Percentiles rank a stretch among this genome's conserved stretches.
Conservation (phyloP, 2,888 invertebrate genomes). For the Pachymerium ferrugineum region DNA sequence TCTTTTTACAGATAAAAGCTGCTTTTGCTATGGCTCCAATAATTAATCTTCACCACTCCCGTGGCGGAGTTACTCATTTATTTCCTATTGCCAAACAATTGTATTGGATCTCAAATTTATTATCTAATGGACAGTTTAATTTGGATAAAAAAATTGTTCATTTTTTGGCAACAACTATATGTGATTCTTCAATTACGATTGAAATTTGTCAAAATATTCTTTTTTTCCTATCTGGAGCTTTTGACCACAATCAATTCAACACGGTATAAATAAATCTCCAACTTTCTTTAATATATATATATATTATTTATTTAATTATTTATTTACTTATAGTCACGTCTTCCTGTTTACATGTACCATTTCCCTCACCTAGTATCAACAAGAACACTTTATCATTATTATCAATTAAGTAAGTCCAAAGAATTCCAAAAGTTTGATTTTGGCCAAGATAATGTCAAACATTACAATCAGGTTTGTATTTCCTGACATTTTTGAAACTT, state of each 20-base stretch:
- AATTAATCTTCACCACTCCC: neutral
- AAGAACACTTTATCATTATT: neutral
- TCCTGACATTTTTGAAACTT: too few relatives aligned
- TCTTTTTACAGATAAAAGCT: neutral
- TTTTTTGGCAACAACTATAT: neutral
- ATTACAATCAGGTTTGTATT: neutral
- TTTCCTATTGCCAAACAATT: neutral
- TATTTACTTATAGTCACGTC: neutral
- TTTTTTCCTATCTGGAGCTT: neutral
- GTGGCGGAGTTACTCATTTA: neutral
- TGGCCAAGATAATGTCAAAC: neutral
- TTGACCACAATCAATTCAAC: neutral
- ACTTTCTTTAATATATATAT: too few relatives aligned
- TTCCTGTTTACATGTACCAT: neutral
- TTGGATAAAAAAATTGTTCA: neutral
- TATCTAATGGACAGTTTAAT: neutral
- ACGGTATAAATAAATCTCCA: neutral
- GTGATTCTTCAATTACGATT: neutral
- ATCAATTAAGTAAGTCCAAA: neutral
- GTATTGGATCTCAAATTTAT: neutral
- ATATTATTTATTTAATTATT: too few relatives aligned
- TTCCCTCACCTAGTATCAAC: neutral
- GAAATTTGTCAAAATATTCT: neutral
- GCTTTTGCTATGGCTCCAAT: neutral
- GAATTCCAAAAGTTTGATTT: neutral